Evolutionary conservation across 2,797 vertebrate species (phyloP).

Genomic region (Megalops cyprinoides): DNA sequence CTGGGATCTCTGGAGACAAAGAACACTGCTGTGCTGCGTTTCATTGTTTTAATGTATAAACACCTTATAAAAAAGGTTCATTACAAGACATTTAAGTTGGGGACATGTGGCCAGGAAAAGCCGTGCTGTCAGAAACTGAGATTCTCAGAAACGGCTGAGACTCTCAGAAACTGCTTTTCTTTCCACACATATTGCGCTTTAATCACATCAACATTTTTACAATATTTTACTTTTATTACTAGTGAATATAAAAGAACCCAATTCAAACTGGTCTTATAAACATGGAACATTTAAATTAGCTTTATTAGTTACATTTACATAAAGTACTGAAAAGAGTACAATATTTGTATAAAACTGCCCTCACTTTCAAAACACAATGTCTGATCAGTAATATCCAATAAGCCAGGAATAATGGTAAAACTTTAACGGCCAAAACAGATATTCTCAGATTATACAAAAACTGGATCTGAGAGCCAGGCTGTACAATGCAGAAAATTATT

Average conservation of each 20-base stretch:
- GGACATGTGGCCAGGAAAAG: neutral
- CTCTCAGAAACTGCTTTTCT: too few relatives aligned
- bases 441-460: neutral
- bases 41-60: constrained; percentile 56
- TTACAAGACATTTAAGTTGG: constrained; percentile 19
- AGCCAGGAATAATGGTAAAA: neutral
- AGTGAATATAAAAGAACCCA: neutral
- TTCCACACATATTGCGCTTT: too few relatives aligned
- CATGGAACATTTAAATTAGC: neutral
- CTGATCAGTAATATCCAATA: neutral
- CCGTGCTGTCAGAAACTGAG: too few relatives aligned
- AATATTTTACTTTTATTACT: neutral
- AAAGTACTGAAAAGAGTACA: neutral
- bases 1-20: too few relatives aligned
- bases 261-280: neutral
- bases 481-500: too few relatives aligned
- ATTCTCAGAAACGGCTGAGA: too few relatives aligned
- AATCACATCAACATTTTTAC: too few relatives aligned
- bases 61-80: constrained; percentile 43
- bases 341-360: neutral
- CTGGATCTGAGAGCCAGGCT: neutral
- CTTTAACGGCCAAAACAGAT: neutral
- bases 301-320: constrained; percentile 7
- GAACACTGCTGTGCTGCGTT: neutral
- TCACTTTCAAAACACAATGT: neutral